Evolutionary conservation across 2,113 vertebrate species (phyloP), one percentile per base, ranked within the genome.

Genomic region (Hyaena hyaena): DNA sequence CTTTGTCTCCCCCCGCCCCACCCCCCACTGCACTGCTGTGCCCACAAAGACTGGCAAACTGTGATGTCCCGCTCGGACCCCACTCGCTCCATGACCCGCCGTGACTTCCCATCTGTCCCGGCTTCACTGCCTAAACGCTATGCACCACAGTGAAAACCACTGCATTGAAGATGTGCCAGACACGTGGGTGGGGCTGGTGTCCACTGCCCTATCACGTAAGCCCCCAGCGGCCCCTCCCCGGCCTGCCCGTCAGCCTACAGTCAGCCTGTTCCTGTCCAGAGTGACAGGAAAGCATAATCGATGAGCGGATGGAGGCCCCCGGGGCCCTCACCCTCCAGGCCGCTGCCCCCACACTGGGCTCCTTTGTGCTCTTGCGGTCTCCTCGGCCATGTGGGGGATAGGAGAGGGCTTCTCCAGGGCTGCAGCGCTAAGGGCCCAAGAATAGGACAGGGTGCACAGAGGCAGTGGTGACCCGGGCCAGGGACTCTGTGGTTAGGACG

Each of bases 101-200:
- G 2, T 31, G 35, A 82, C 92, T 82, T 92, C 50, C 96, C 6
- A 28, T 48, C 94, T 73, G 69, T 95, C 76, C 93, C 21, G 12
- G 96, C 73, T 81, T 96, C 28, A 73, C 12, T 84, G 94, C 95
- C 19, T 95, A 96, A 97, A 97, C 95, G 94, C 63, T 45, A 16
- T 16, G 71, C 73, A 7, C 92, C 3, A 24, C 14, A 1, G 7
- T 9, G 88, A 85, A 94, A 96, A 97, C 43, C 93, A 73, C 65
- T 68, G 21, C 97, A 93, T 91, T 84, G 77, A 95, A 97, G 97
- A 80, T 87, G 76, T 0, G 53, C 28, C 15, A 79, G 19, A 12
- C 68, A 53, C 50, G 10, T 71, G 89, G 15, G 61, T 10, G 10
- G 61, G 33, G 31, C 90, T 71, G 7, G 24, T 65, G 17, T 63